These are phyloP conservation scores for Eupithecia insigniata DNA, from an alignment of 2,888 invertebrate species.

Conservation along the genomic window DNA sequence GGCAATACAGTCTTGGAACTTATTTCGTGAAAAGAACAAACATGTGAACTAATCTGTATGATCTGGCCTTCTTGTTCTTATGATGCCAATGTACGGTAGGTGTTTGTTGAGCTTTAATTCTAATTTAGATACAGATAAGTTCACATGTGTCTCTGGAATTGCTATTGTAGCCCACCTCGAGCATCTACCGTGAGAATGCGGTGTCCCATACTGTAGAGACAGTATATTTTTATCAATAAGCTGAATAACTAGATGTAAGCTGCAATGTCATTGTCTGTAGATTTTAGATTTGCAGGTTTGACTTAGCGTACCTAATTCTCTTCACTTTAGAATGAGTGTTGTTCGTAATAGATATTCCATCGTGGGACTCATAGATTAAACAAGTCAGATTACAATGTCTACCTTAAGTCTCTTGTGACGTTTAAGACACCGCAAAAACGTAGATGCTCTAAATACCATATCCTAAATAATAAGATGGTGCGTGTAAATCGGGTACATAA, in stretches of 20 bases:
- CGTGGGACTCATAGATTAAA: background rate
- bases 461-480: constrained; percentile 75
- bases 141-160: constrained; percentile 63
- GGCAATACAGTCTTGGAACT: background rate
- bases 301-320: background rate
- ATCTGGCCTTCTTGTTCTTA: constrained; percentile 44
- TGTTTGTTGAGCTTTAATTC: constrained; percentile 52
- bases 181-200: constrained; percentile 49
- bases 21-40: constrained; percentile 6
- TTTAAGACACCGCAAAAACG: constrained; percentile 46
- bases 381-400: background rate
- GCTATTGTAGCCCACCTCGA: constrained; percentile 61
- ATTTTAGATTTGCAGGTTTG: background rate
- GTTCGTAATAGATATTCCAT: background rate
- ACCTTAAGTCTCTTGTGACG: background rate
- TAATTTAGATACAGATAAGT: constrained; percentile 60
- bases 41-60: constrained; percentile 62
- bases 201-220: constrained; percentile 22
- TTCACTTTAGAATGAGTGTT: constrained; percentile 7
- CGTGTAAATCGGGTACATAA: constrained; percentile 63
- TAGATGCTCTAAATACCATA: constrained; percentile 74
- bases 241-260: constrained; percentile 7
- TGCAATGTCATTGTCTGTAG: constrained; percentile 10
- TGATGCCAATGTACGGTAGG: constrained; percentile 46
- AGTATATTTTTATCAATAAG: constrained; percentile 30